Conservation (phyloP, 2,113 vertebrate genomes). For the Eulemur rufifrons region DNA sequence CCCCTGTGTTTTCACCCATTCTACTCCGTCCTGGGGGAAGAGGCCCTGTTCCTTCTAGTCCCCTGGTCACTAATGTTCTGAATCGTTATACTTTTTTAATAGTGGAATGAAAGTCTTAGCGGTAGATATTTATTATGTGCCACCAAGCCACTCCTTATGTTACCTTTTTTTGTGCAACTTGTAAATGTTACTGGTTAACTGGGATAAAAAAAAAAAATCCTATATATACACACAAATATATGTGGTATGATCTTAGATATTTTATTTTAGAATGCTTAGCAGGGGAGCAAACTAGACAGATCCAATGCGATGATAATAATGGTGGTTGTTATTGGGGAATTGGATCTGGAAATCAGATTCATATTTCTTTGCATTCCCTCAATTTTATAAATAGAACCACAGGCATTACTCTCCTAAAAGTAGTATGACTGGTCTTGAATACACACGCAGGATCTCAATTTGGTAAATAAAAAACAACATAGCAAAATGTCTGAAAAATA, state of each 20-base stretch:
- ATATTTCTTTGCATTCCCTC: not conserved
- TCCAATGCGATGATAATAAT: not conserved
- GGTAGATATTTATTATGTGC: not conserved
- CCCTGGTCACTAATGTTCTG: not conserved
- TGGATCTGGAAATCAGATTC: not conserved
- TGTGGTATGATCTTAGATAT: not conserved
- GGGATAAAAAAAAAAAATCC: not conserved
- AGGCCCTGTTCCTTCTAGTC: not conserved
- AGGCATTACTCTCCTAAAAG: not conserved
- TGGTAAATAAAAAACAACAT: not conserved
- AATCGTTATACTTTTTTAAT: not conserved
- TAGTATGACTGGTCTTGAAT: not conserved
- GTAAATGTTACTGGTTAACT: not conserved
- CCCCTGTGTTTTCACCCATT: fast-evolving
- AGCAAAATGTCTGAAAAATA: not conserved
- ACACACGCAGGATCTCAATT: not conserved
- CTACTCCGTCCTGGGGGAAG: not conserved
- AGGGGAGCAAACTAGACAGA: not conserved
- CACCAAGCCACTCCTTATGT: not conserved
- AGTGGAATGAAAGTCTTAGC: not conserved
- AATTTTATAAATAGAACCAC: not conserved
- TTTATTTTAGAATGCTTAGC: not conserved
- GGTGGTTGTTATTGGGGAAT: not conserved
- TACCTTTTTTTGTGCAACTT: not conserved
- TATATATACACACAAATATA: not conserved